A percentile compares a stretch with the other conserved stretches of the same genome.
phyloP scores from a whole-genome alignment of 2,113 vertebrate species.

The Tonatia bakeri region DNA sequence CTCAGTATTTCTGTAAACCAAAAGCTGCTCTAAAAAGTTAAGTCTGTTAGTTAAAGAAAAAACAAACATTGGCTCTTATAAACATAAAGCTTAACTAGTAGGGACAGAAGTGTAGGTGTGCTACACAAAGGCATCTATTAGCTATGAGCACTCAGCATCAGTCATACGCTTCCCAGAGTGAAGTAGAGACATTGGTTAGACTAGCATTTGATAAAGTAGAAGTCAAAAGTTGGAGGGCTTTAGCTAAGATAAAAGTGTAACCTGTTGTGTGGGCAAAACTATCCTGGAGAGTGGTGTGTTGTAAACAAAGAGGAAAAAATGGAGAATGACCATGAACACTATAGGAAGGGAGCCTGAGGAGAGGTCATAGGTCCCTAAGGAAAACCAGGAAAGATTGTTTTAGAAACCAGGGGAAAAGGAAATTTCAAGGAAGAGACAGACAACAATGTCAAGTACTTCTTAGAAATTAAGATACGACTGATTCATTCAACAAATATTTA shows the following conservation, averaged over 20 bases:
- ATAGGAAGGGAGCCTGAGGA: not conserved
- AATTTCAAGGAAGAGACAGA: not conserved
- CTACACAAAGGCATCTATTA: not conserved
- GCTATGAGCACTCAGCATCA: not conserved
- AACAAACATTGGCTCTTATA: not conserved
- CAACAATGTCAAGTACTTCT: not conserved
- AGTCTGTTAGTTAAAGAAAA: not conserved
- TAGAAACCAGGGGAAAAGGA: not conserved
- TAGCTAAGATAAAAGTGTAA: not conserved
- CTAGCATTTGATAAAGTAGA: not conserved
- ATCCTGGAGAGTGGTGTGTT: not conserved
- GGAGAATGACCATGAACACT: not conserved
- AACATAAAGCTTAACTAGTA: not conserved
- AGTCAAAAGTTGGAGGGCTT: not conserved
- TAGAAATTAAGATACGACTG: not conserved
- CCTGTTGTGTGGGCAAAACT: not conserved
- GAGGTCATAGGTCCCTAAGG: not conserved
- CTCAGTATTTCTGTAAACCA: not conserved
- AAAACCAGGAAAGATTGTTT: not conserved
- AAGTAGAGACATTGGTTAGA: not conserved
- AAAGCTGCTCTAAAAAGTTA: not conserved
- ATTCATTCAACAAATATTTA: not conserved
- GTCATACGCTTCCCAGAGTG: not conserved
- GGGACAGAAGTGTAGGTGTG: not conserved
- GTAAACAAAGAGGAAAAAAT: not conserved